Evolutionary conservation across 2,888 invertebrate genomes (phyloP).

Genomic region (Clostera curtula): DNA sequence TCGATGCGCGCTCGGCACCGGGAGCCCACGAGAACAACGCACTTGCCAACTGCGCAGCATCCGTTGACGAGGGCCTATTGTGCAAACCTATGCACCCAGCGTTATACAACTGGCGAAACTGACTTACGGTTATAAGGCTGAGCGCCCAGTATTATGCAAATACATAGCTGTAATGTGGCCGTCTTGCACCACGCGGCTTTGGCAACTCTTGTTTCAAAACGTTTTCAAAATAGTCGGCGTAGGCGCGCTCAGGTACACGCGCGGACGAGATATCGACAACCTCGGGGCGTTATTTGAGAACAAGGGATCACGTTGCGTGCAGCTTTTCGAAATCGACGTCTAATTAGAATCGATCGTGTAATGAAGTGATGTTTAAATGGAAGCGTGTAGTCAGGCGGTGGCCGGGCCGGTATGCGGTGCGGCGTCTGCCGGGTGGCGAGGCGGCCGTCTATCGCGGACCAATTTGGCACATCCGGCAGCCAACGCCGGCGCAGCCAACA

Average conservation of each 20-base stretch:
- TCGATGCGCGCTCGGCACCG: constrained; percentile 37
- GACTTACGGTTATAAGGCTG: constrained; percentile 46
- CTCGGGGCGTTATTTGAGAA: constrained; percentile 27
- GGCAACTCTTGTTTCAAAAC: constrained; percentile 66
- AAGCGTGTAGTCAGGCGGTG: constrained; percentile 46
- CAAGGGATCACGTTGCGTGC: constrained; percentile 32
- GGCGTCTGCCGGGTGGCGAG: constrained; percentile 62
- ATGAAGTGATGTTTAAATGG: constrained; percentile 38
- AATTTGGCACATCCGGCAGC: constrained; percentile 72
- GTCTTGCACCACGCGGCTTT: constrained; percentile 66
- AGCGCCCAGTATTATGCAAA: constrained; percentile 68
- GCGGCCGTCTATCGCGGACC: constrained; percentile 55
- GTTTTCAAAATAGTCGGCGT: constrained; percentile 61
- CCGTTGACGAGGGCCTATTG: constrained; percentile 23
- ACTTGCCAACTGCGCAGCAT: constrained; percentile 51
- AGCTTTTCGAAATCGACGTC: constrained; percentile 25
- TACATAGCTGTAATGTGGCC: constrained; percentile 57
- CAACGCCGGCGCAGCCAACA: constrained; percentile 47
- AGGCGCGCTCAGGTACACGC: constrained; percentile 44
- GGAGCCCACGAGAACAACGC: constrained; percentile 19
- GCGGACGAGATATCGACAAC: constrained; percentile 32
- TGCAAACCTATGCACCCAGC: constrained; percentile 29
- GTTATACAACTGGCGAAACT: constrained; percentile 55
- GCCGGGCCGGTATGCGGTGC: constrained; percentile 64
- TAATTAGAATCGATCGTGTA: constrained; percentile 31